Evolutionary conservation across 2,113 vertebrate genomes (phyloP), one percentile per base, ranked within the genome.

Genomic region (Centrocercus urophasianus): DNA sequence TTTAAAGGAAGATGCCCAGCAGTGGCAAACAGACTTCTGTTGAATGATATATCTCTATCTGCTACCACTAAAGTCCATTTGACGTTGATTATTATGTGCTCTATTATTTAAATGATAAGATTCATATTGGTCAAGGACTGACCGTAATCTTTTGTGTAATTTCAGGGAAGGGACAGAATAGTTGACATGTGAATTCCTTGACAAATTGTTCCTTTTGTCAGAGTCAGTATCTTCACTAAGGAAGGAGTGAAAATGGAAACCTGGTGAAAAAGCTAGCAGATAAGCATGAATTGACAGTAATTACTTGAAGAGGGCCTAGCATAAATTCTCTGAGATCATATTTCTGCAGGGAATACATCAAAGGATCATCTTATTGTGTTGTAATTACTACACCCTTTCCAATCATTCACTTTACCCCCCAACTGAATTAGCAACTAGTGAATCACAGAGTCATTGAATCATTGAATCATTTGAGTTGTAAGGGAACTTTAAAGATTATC

Each of bases 181-280:
- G 48, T 60, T 93, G 83, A 56, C 64, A 56, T 80, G 63, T 69
- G 11, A 6, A 38, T 38, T 84, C 22, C 64, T 95, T 97, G 96
- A 97, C 87, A 96, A 97, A 97, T 96, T 91, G 74, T 32, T 94
- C 57, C 92, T 96, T 97, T 95, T 96, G 95, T 96, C 86, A 93
- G 57, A 95, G 83, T 83, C 70, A n/a, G 88, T 95, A 96, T 95
- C 95, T 96, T 93, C 64, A 67, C 12, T 76, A 88, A 94, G 48
- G 47, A 82, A 96, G 81, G 86, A 45, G 83, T 82, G 72, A 22
- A 79, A 73, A 71, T 65, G 69, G 78, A 92, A 95, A 92, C 65
- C 78, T 88, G 66, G 73, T 74, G 80, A 95, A 90, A 91, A 93
- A 95, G 70, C 88, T 92, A 74, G 83, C 86, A 94, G 96, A 96